These are phyloP conservation scores for Arizona elegans DNA, from an alignment of 2,113 vertebrate species.

Conservation along the genomic window DNA sequence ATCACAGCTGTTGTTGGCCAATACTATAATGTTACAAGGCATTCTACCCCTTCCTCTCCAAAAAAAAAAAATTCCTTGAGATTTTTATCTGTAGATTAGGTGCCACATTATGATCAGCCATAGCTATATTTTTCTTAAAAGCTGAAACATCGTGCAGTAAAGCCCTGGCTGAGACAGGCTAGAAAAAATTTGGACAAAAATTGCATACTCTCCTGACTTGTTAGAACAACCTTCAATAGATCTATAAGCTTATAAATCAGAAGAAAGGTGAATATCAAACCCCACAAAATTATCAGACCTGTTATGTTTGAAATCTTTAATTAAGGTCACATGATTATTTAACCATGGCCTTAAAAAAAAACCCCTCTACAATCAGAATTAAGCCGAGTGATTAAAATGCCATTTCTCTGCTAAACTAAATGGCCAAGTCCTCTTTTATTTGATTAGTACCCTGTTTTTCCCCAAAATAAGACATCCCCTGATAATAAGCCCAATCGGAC, in stretches of 20 bases:
- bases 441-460: background rate
- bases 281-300: background rate
- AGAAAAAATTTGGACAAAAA: background rate
- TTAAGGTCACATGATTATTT: background rate
- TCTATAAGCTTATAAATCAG: background rate
- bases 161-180: background rate
- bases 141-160: background rate
- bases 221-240: background rate
- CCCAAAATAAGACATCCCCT: no score
- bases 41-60: background rate
- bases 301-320: background rate
- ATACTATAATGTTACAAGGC: background rate
- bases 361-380: background rate
- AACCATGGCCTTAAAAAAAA: background rate
- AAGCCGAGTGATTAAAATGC: slow-evolving; percentile 11
- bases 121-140: background rate
- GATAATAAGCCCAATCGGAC: no score
- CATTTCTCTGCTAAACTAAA: background rate
- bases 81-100: background rate
- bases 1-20: slow-evolving; percentile 5
- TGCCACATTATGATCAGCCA: background rate
- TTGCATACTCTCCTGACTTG: background rate
- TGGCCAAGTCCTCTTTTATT: background rate
- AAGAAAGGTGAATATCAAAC: background rate
- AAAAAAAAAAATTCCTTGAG: background rate